Conservation (phyloP, 92 coral and sea anemone genomes). For the Bergia sp. region DNA sequence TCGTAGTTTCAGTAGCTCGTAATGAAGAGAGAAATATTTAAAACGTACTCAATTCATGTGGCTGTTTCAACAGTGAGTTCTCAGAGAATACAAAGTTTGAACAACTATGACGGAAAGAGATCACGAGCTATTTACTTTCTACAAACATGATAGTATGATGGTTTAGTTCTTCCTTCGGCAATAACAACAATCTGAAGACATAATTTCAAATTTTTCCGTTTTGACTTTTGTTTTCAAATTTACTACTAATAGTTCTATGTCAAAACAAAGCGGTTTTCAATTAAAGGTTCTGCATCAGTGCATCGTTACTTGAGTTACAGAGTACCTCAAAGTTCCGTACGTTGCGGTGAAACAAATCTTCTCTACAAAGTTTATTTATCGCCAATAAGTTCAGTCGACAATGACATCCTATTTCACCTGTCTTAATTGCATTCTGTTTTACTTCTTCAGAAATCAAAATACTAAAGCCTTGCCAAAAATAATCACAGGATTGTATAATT, state of each 20-base stretch:
- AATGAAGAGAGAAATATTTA: neutral
- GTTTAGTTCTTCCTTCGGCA: neutral
- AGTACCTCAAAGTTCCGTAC: neutral
- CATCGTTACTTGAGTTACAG: neutral
- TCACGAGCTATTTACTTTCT: conserved; percentile 7
- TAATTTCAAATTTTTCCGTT: neutral
- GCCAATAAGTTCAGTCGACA: conserved; percentile 4
- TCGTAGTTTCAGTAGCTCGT: neutral
- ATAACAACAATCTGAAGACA: neutral
- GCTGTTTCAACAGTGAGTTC: neutral
- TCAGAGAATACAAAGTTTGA: neutral
- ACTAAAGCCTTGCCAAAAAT: neutral
- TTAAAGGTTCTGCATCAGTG: neutral
- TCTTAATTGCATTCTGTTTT: neutral
- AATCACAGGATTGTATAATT: neutral
- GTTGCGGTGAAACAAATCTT: neutral
- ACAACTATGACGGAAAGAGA: conserved; percentile 2
- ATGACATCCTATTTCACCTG: conserved; percentile 11
- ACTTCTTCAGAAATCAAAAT: neutral
- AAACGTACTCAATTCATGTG: neutral
- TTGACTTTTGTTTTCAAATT: neutral
- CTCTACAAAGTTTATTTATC: neutral
- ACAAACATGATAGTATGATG: neutral
- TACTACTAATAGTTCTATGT: neutral
- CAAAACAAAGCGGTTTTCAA: neutral